Evolutionary conservation across 2,888 invertebrate species (phyloP).

Genomic region (Lepetodrilus schrolli): DNA sequence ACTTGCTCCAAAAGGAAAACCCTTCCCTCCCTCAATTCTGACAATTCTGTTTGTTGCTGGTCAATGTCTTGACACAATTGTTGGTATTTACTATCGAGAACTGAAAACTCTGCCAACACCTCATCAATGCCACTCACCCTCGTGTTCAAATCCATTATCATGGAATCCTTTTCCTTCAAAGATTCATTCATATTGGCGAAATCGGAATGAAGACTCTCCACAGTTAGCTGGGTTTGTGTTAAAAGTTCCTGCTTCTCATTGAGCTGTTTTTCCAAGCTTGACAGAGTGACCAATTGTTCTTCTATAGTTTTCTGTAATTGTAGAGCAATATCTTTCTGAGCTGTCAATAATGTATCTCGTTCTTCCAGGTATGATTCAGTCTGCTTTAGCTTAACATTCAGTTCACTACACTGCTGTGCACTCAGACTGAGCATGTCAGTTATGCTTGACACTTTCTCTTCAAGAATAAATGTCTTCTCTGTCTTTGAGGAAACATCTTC

Average conservation of each 20-base stretch:
- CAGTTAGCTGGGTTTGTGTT: neutral
- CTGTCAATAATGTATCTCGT: neutral
- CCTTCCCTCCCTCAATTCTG: neutral
- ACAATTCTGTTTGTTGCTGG: conserved; percentile 30
- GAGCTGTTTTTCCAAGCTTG: neutral
- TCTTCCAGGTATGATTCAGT: neutral
- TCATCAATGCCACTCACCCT: conserved; percentile 41
- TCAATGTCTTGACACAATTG: neutral
- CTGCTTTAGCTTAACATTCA: neutral
- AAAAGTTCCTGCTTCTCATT: neutral
- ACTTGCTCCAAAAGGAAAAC: neutral
- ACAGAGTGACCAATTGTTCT: neutral
- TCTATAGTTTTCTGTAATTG: neutral
- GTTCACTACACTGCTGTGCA: neutral
- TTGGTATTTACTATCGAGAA: neutral
- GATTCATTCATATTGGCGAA: conserved; percentile 5
- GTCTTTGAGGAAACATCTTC: neutral
- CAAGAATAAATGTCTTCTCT: neutral
- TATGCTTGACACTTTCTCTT: neutral
- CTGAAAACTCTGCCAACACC: conserved; percentile 36
- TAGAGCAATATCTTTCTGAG: conserved; percentile 13
- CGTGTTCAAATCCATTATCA: conserved; percentile 32
- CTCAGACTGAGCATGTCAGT: neutral
- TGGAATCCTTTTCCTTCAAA: conserved; percentile 27
- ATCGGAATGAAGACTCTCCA: neutral